Evolutionary conservation across 2,888 invertebrate genomes (phyloP).

Genomic region (Epsilonema sp.): DNA sequence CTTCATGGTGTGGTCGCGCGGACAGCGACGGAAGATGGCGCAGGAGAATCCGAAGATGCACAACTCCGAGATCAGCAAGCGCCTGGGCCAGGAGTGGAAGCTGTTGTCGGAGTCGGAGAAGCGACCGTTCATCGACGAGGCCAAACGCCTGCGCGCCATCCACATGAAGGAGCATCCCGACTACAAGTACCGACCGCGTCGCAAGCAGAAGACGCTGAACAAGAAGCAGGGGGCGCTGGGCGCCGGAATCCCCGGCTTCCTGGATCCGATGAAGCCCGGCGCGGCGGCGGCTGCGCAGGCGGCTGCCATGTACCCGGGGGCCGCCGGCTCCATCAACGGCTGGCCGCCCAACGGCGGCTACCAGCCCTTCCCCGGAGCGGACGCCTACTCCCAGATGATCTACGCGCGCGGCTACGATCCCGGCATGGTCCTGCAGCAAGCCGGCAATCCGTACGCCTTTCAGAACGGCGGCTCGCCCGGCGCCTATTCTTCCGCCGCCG

Average conservation of each 20-base stretch:
- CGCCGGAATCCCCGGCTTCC: neutral
- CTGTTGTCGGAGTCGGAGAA: constrained; percentile 77
- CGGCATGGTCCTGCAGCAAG: neutral
- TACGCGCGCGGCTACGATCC: neutral
- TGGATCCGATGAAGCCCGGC: neutral
- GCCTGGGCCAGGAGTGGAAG: constrained; percentile 92
- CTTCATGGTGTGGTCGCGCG: constrained; percentile 98
- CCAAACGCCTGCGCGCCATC: constrained; percentile 76
- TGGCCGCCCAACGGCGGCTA: constrained; percentile 1
- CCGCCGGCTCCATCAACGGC: neutral
- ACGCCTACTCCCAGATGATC: neutral
- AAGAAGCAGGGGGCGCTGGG: constrained; percentile 1
- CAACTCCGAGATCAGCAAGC: constrained; percentile 86
- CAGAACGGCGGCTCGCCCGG: neutral
- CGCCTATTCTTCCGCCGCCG: neutral
- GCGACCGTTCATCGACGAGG: constrained; percentile 90
- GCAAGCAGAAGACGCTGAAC: constrained; percentile 17
- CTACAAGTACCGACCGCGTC: constrained; percentile 65
- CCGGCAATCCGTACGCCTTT: no score
- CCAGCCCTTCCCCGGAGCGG: neutral
- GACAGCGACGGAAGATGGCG: constrained; percentile 89
- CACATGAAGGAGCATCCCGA: constrained; percentile 98
- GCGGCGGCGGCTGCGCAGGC: neutral
- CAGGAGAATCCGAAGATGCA: constrained; percentile 98
- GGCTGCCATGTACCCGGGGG: neutral